These are phyloP conservation scores for Neosilurus hyrtlii DNA, from an alignment of 2,797 vertebrate species.

Conservation along the genomic window DNA sequence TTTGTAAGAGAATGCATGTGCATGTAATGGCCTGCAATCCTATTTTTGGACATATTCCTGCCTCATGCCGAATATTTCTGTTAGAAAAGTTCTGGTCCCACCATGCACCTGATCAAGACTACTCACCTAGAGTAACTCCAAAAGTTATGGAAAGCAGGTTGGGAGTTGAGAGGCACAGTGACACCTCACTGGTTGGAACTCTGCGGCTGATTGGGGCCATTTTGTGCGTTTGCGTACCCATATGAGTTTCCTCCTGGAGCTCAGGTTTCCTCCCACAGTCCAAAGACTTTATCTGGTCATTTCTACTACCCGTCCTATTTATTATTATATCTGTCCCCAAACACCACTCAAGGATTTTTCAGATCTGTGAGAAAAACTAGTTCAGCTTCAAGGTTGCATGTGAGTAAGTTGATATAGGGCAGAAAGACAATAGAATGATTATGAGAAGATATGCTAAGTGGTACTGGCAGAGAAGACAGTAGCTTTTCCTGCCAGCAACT, in stretches of 20 bases:
- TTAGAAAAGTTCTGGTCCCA: background rate
- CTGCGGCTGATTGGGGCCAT: too few species aligned
- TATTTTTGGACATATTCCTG: background rate
- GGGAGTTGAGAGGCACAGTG: too few species aligned
- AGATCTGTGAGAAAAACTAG: background rate
- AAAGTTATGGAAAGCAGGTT: background rate
- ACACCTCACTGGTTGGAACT: too few species aligned
- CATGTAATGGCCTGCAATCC: background rate
- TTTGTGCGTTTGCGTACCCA: too few species aligned
- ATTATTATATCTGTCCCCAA: background rate
- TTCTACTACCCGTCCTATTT: background rate
- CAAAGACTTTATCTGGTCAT: background rate
- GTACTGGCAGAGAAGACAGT: background rate
- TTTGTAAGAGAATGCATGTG: background rate
- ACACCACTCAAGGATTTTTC: background rate
- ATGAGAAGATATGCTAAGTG: background rate
- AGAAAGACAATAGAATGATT: background rate
- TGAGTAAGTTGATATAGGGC: background rate
- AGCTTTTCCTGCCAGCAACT: slow-evolving; percentile 12
- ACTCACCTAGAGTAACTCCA: background rate
- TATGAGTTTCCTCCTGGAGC: too few species aligned
- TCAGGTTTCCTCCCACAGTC: too few species aligned
- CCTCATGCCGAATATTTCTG: background rate
- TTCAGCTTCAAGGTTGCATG: background rate
- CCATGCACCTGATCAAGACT: background rate